A percentile compares a stretch with the other conserved stretches of the same genome.
phyloP scores from a whole-genome alignment of 2,113 vertebrate species.

The Solenodon paradoxus region DNA sequence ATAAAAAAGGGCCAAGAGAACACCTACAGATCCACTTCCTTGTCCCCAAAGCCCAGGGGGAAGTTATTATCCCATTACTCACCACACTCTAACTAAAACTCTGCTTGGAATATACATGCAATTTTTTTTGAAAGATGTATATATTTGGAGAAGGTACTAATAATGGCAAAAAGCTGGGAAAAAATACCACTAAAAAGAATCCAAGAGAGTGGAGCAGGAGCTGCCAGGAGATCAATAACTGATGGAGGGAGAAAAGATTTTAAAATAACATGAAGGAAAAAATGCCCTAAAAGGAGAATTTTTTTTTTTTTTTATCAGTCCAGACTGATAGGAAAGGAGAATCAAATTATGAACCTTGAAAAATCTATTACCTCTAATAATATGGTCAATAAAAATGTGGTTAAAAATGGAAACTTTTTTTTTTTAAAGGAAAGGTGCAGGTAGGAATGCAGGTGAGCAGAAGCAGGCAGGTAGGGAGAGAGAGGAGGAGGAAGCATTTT shows the following conservation, averaged over 20 bases:
- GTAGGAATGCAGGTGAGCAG: too few species aligned
- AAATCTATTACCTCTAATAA: neutral
- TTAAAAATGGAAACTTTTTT: too few species aligned
- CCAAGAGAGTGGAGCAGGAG: conserved; percentile 33
- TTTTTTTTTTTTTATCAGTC: neutral
- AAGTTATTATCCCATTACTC: conserved; percentile 52
- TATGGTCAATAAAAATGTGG: neutral
- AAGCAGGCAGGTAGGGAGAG: too few species aligned
- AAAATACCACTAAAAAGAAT: conserved; percentile 44
- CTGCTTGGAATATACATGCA: neutral
- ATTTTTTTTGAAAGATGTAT: neutral
- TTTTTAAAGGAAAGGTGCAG: too few species aligned
- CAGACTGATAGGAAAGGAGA: conserved; percentile 5
- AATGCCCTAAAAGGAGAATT: conserved; percentile 15
- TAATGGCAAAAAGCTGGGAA: conserved; percentile 50
- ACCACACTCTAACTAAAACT: neutral
- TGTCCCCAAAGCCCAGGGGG: neutral
- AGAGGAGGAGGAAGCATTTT: too few species aligned
- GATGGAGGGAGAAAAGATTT: neutral
- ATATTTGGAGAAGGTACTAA: conserved; percentile 39
- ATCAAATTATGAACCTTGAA: neutral
- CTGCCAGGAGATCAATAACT: neutral
- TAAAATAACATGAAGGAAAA: conserved; percentile 32
- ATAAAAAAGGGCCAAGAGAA: neutral
- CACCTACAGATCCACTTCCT: neutral